Conservation (phyloP, 2,888 invertebrate genomes). For the Oligia latruncula region DNA sequence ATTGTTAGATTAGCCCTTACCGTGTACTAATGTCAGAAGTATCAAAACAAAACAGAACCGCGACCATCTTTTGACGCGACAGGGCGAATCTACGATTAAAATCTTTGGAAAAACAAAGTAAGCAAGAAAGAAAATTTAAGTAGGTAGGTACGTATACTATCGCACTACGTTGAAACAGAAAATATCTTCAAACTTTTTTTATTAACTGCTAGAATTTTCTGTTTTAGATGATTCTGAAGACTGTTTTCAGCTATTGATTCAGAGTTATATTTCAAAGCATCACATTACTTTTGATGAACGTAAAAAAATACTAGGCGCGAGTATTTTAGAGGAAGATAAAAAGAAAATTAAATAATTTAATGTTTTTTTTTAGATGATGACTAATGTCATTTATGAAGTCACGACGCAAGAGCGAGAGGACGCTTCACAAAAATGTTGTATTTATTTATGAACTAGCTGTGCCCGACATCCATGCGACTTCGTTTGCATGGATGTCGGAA, state of each 20-base stretch:
- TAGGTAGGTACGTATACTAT: too few species aligned
- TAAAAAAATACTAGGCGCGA: conserved; percentile 11
- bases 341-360: conserved; percentile 23
- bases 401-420: conserved; percentile 10
- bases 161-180: neutral
- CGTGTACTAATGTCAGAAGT: neutral
- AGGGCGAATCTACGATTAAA: neutral
- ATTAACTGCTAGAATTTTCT: conserved; percentile 1
- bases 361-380: conserved; percentile 16
- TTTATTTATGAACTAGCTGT: neutral
- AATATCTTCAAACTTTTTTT: conserved; percentile 5
- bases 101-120: neutral
- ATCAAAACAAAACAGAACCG: neutral
- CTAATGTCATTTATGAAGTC: conserved; percentile 23
- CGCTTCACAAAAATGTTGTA: conserved; percentile 11
- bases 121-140: neutral
- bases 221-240: conserved; percentile 5
- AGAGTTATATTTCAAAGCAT: conserved; percentile 1
- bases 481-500: neutral
- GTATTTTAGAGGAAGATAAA: conserved; percentile 25
- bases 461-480: neutral
- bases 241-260: conserved; percentile 28
- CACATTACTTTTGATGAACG: conserved; percentile 16
- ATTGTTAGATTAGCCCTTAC: neutral
- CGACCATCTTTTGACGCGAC: neutral